These are phyloP conservation scores for Apodemia hepburni DNA, from an alignment of 2,888 invertebrate genomes.

Conservation along the genomic window DNA sequence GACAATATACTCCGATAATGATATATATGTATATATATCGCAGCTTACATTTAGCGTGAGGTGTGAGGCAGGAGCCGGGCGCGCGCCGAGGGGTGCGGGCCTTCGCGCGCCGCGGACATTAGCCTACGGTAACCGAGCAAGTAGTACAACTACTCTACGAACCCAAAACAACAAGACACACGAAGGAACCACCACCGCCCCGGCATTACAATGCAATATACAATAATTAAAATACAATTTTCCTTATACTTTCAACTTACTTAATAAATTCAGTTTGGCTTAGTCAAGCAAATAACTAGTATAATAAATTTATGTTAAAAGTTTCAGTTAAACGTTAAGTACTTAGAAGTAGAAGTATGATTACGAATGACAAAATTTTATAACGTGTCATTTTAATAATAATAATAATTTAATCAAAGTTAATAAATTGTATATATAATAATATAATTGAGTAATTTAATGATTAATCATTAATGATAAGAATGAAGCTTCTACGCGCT, in stretches of 20 bases:
- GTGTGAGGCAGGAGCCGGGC: slow-evolving; percentile 66
- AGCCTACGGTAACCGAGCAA: slow-evolving; percentile 31
- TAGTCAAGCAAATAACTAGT: slow-evolving; percentile 80
- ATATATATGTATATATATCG: slow-evolving; percentile 59
- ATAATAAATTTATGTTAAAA: slow-evolving; percentile 79
- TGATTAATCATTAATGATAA: slow-evolving; percentile 80
- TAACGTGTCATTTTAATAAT: slow-evolving; percentile 79
- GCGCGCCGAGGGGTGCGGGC: slow-evolving; percentile 35
- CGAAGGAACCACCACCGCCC: slow-evolving; percentile 43
- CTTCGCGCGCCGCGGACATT: slow-evolving; percentile 35
- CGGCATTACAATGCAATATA: slow-evolving; percentile 62
- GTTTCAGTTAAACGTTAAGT: slow-evolving; percentile 76
- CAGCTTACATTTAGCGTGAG: slow-evolving; percentile 62
- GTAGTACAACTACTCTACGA: slow-evolving; percentile 33
- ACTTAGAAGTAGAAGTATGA: slow-evolving; percentile 80
- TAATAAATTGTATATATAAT: slow-evolving; percentile 81
- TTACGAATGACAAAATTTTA: slow-evolving; percentile 80
- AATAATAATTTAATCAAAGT: slow-evolving; percentile 80
- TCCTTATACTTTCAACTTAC: slow-evolving; percentile 78
- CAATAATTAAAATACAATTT: slow-evolving; percentile 79
- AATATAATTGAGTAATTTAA: slow-evolving; percentile 81
- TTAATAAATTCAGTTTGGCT: slow-evolving; percentile 81
- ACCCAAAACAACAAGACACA: slow-evolving; percentile 36
- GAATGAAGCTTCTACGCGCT: slow-evolving; percentile 81
- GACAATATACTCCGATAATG: slow-evolving; percentile 66